Evolutionary conservation across 2,113 vertebrate species (phyloP).

Genomic region (Sinocyclocheilus anshuiensis): DNA sequence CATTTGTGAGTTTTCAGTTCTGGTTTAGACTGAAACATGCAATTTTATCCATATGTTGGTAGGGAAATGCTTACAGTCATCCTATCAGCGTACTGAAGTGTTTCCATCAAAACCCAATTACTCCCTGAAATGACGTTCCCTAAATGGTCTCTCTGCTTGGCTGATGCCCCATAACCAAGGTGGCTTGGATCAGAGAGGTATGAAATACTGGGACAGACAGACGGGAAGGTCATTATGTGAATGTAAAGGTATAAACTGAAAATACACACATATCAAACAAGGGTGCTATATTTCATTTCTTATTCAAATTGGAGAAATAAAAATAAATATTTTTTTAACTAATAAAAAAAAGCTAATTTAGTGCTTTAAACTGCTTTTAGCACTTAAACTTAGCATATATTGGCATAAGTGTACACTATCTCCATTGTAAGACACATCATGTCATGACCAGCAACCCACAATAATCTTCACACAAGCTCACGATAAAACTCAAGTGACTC

Average conservation of each 20-base stretch:
- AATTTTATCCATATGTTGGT: not conserved
- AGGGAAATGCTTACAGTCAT: not conserved
- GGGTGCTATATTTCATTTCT: no score
- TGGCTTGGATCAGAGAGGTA: slow-evolving; percentile 1
- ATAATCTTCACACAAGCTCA: slow-evolving; percentile 8
- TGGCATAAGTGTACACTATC: no score
- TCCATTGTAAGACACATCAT: not conserved
- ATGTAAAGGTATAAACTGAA: not conserved
- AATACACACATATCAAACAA: not conserved
- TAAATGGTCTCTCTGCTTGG: slow-evolving; percentile 33
- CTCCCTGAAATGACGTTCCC: not conserved
- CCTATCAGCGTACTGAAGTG: not conserved
- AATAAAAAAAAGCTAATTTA: no score
- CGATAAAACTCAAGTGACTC: not conserved
- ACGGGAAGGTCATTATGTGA: not conserved
- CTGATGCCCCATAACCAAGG: not conserved
- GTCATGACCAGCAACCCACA: not conserved
- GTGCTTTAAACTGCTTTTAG: no score
- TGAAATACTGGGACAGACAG: slow-evolving; percentile 39
- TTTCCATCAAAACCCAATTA: slow-evolving; percentile 1
- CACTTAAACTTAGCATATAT: no score
- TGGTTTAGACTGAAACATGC: not conserved
- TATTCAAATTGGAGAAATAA: no score
- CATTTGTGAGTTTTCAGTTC: not conserved
- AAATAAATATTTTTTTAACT: no score